Conservation (phyloP, 2,113 vertebrate species). For the Toxotes chatareus region DNA sequence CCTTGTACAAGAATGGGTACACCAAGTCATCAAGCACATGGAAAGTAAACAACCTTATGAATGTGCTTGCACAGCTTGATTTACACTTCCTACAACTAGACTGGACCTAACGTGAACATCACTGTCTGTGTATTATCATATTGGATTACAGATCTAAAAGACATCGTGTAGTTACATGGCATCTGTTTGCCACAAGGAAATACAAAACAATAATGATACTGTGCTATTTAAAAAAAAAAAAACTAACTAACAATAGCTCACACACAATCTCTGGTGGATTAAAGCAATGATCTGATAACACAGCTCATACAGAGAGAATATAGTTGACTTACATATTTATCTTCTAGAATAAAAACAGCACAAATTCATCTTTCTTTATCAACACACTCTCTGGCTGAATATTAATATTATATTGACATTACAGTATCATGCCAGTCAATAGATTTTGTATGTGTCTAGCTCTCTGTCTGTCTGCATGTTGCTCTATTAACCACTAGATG, state of each 20-base stretch:
- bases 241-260: no score
- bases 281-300: no score
- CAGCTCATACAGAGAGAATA: no score
- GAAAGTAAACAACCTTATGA: background rate
- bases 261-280: no score
- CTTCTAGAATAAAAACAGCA: background rate
- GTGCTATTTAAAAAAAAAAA: background rate
- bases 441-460: background rate
- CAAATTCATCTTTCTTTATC: background rate
- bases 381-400: background rate
- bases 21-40: background rate
- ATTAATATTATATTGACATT: background rate
- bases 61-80: background rate
- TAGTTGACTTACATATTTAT: no score
- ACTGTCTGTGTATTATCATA: background rate
- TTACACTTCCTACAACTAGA: background rate
- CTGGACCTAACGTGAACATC: background rate
- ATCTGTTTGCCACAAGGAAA: background rate
- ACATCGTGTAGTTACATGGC: background rate
- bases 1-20: background rate
- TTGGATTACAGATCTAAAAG: background rate
- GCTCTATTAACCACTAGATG: constrained; percentile 56
- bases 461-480: background rate
- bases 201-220: background rate
- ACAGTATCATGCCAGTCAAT: no score